Base-by-base conservation (phyloP, 2,888 invertebrate genomes). In the Sicus ferrugineus region DNA sequence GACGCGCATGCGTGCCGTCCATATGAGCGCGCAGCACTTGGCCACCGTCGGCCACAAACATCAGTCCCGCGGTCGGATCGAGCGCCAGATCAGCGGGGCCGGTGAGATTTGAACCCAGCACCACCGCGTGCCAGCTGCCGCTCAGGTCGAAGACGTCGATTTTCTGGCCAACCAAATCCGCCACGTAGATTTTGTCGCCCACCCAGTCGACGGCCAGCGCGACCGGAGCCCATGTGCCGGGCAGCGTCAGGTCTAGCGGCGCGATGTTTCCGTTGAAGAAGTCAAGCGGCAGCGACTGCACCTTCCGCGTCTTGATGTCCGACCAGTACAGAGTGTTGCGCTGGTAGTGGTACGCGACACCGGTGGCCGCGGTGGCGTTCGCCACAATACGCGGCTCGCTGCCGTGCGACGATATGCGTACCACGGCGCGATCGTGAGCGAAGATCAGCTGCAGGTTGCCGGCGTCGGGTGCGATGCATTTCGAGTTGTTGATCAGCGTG, bases 171-270 rank as follows among this genome's bases (percentile, higher is more conserved):
- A 96, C 89, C 23, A 93, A 90, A 84, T 98, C 98, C 0, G 95
- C 95, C 23, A 97, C 94, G 86, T 98, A 98, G 9, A 99, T 88
- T 83, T 97, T 98, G 83, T 96, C 93, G 0, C 96, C 96, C 54
- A 98, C 91, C 96, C 98, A 99, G 86, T 98, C 98, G 19, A 98
- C 93, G 9, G 98, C 97, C 63, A 98, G 84, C 0, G 96, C 93
- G 0, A 94, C 92, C 0, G 96, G 96, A 0, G 93, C 89, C 95
- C 96, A 96, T 0, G 94, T 93, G 0, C 94, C 94, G 0, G 94
- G 91, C 34, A 94, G 86, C 0, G 90, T 88, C 74, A 95, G 91
- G 79, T 93, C 93, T 7, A 86, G 84, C 0, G 82, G 78, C 3
- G 78, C 78, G 19, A 81, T 81, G 2, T 78, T 77, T 72, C 89